Percentiles rank a stretch among this genome's conserved stretches.
Conservation (phyloP, 2,797 vertebrate species). For the Crocidura indochinensis region DNA sequence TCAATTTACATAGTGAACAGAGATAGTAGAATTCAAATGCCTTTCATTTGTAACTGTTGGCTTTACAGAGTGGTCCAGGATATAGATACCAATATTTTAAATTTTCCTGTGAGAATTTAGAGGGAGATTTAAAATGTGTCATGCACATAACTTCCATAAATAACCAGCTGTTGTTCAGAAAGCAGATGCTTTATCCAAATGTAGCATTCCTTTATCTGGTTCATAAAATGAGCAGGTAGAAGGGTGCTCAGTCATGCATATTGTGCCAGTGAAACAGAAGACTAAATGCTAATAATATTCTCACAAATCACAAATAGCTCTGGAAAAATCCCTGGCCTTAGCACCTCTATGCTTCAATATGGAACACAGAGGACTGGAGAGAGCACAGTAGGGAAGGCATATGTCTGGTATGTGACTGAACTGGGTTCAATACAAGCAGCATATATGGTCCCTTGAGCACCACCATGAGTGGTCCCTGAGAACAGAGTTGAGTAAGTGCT, state of each 20-base stretch:
- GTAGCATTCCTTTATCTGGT: neutral
- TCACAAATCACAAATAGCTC: neutral
- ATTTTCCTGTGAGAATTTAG: neutral
- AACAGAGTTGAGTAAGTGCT: no score
- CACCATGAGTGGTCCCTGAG: no score
- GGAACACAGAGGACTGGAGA: neutral
- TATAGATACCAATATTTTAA: neutral
- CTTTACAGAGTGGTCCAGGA: neutral
- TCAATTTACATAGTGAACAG: neutral
- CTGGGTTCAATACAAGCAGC: no score
- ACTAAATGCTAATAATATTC: no score
- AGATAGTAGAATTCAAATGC: neutral
- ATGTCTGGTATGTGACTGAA: neutral
- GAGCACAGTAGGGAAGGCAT: neutral
- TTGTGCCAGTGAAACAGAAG: neutral
- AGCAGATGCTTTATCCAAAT: neutral
- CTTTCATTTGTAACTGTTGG: neutral
- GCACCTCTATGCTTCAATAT: neutral
- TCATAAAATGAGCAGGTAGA: neutral
- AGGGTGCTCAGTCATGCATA: neutral
- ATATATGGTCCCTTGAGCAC: no score
- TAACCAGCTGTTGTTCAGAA: neutral
- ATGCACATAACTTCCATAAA: neutral
- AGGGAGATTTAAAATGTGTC: neutral
- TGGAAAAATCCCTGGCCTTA: neutral